These are phyloP conservation scores for Phenganax stokvisi DNA, from an alignment of 92 coral and sea anemone genomes.

Conservation along the genomic window DNA sequence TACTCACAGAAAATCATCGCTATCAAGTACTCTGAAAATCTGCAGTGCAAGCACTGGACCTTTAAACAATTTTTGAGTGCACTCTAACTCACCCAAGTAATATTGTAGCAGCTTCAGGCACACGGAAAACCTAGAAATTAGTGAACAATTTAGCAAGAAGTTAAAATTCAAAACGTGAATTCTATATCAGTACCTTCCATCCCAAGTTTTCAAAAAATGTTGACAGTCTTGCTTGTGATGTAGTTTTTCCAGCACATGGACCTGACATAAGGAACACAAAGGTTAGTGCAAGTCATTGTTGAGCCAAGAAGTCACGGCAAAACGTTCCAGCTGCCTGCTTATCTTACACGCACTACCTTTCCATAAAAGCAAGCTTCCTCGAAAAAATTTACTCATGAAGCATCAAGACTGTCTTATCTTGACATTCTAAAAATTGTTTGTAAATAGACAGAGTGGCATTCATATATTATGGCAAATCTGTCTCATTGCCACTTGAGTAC, in stretches of 20 bases:
- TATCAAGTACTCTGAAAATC: too few species aligned
- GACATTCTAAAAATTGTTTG: too few species aligned
- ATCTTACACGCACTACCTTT: background rate
- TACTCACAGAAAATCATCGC: too few species aligned
- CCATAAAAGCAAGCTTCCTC: too few species aligned
- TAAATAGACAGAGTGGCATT: too few species aligned
- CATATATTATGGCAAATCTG: too few species aligned
- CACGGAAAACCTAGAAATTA: constrained; percentile 67
- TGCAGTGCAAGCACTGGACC: too few species aligned
- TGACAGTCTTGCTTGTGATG: constrained; percentile 81
- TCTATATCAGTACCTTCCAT: constrained; percentile 64
- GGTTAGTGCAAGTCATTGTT: background rate
- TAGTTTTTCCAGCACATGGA: constrained; percentile 97
- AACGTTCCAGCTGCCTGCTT: background rate
- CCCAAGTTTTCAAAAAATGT: constrained; percentile 95
- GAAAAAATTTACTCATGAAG: too few species aligned
- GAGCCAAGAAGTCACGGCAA: background rate
- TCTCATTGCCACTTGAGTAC: too few species aligned
- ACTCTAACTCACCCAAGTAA: constrained; percentile 59
- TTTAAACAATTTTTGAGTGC: too few species aligned
- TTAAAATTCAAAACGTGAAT: too few species aligned
- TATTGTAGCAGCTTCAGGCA: constrained; percentile 84
- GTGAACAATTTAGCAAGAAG: background rate
- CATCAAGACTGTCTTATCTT: too few species aligned
- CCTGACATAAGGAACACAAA: constrained; percentile 38